Conservation (phyloP, 1,140 invertebrate genomes). For the Hylaeus anthracinus region DNA sequence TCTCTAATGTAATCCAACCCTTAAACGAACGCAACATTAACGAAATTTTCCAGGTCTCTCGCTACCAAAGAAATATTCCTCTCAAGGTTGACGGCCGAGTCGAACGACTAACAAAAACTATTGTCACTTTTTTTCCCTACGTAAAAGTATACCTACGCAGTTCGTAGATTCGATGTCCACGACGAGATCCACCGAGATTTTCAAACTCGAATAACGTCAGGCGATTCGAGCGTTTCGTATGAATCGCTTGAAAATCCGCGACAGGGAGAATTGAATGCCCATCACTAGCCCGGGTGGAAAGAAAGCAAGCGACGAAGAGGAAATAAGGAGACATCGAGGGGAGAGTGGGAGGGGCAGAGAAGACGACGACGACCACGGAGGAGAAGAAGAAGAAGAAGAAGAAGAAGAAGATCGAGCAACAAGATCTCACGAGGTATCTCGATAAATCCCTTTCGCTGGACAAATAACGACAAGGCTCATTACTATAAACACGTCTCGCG, state of each 20-base stretch:
- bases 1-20: too few relatives aligned
- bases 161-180: not conserved
- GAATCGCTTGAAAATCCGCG: conserved; percentile 12
- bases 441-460: conserved; percentile 78
- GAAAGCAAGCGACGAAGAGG: conserved; percentile 23
- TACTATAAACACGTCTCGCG: conserved; percentile 80
- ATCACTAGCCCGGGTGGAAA: conserved; percentile 19
- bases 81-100: too few relatives aligned
- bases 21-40: too few relatives aligned
- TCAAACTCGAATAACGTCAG: not conserved
- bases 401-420: conserved; percentile 65
- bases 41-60: too few relatives aligned
- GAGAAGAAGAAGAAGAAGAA: conserved; percentile 38
- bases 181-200: not conserved
- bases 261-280: conserved; percentile 39
- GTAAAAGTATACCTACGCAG: too few relatives aligned
- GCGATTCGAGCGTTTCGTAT: conserved; percentile 23
- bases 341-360: conserved; percentile 11
- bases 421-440: conserved; percentile 78
- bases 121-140: too few relatives aligned
- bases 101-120: too few relatives aligned
- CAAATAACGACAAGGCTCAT: conserved; percentile 81
- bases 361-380: conserved; percentile 20
- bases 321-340: conserved; percentile 31
- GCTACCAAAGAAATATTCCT: too few relatives aligned